Conservation (phyloP, 1,140 invertebrate species). For the Ganaspis sp. region DNA sequence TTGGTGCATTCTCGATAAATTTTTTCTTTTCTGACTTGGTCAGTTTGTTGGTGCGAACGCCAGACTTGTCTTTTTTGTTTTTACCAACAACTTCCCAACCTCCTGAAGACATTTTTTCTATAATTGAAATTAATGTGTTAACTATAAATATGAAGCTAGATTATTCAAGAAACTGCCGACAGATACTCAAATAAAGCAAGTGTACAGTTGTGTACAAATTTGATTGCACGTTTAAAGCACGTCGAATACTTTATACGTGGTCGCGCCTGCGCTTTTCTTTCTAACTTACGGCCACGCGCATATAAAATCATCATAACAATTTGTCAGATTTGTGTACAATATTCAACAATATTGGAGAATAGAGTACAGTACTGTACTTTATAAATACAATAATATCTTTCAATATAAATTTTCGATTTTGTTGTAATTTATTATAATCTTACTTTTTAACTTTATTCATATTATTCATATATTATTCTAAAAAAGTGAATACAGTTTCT, state of each 20-base stretch:
- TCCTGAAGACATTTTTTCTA: constrained; percentile 78
- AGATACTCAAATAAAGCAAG: constrained; percentile 15
- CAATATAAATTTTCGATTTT: too few relatives aligned
- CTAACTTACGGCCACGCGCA: constrained; percentile 58
- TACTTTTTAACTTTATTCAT: too few relatives aligned
- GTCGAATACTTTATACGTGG: constrained; percentile 61
- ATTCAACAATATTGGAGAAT: too few relatives aligned
- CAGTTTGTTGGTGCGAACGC: constrained; percentile 76
- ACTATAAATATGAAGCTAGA: constrained; percentile 42
- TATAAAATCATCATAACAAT: not conserved
- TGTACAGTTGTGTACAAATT: constrained; percentile 41
- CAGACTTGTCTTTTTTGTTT: constrained; percentile 82
- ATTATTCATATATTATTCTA: too few relatives aligned
- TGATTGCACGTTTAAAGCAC: constrained; percentile 49
- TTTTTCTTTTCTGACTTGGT: constrained; percentile 80
- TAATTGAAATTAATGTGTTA: constrained; percentile 39
- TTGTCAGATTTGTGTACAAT: too few relatives aligned
- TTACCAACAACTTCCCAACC: constrained; percentile 88
- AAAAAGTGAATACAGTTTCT: too few relatives aligned
- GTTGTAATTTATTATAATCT: too few relatives aligned
- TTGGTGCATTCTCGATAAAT: constrained; percentile 77
- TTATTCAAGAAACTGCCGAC: not conserved
- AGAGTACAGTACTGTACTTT: too few relatives aligned
- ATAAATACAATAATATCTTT: too few relatives aligned
- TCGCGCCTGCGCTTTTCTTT: constrained; percentile 60